Evolutionary conservation across 2,888 invertebrate genomes (phyloP).

Genomic region (Emmelina monodactyla): DNA sequence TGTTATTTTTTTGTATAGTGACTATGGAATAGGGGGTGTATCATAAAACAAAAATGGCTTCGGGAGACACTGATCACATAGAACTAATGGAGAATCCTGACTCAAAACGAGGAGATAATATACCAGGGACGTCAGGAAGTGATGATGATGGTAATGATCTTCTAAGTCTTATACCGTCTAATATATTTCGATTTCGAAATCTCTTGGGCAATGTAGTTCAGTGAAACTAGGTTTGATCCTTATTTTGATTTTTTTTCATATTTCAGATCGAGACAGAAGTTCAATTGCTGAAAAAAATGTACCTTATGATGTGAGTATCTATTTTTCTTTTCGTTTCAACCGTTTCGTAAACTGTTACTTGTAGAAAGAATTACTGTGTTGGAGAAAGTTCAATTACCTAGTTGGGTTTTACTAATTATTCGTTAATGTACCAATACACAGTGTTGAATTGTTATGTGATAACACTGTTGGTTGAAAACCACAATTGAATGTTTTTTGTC

Average conservation of each 20-base stretch:
- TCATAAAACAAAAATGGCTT: slow-evolving; percentile 74
- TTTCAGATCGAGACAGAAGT: slow-evolving; percentile 68
- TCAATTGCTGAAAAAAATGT: slow-evolving; percentile 69
- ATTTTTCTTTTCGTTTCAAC: neutral
- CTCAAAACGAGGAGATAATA: slow-evolving; percentile 66
- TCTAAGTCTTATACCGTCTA: slow-evolving; percentile 36
- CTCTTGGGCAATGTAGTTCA: neutral
- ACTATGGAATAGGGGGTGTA: slow-evolving; percentile 58
- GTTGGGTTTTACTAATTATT: neutral
- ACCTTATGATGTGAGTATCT: slow-evolving; percentile 68
- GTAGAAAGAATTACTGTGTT: neutral
- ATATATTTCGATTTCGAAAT: too few relatives aligned
- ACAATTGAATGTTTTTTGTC: neutral
- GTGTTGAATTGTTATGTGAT: slow-evolving; percentile 4
- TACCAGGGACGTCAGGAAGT: slow-evolving; percentile 66
- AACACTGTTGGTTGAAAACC: neutral
- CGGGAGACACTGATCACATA: slow-evolving; percentile 83
- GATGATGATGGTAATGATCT: slow-evolving; percentile 65
- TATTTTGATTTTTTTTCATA: slow-evolving; percentile 33
- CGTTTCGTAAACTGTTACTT: neutral
- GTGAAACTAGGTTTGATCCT: slow-evolving; percentile 15
- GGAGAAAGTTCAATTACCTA: neutral
- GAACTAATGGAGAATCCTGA: slow-evolving; percentile 76
- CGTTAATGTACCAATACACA: neutral
- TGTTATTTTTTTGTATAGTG: slow-evolving; percentile 35